Evolutionary conservation across 2,888 invertebrate genomes (phyloP).

Genomic region (Limnephilus auricula): DNA sequence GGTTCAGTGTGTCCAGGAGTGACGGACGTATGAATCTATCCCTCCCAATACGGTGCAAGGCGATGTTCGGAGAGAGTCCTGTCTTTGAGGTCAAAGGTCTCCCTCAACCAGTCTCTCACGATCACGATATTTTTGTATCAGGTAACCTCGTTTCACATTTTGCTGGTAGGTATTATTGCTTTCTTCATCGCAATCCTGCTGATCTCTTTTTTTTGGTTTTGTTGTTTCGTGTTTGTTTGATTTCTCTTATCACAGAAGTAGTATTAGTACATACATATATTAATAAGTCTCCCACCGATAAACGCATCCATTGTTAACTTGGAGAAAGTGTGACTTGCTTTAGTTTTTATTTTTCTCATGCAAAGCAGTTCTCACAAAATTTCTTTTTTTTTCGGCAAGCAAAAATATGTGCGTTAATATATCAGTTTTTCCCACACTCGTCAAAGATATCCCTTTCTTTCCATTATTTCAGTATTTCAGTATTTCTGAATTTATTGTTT

Average conservation of each 20-base stretch:
- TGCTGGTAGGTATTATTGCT: neutral
- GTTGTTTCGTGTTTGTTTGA: neutral
- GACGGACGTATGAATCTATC: no score
- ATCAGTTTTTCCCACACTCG: neutral
- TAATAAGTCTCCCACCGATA: neutral
- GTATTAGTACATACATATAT: neutral
- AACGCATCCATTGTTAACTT: conserved; percentile 18
- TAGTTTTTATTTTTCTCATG: neutral
- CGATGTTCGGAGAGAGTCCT: no score
- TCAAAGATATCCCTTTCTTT: neutral
- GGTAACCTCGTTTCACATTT: neutral
- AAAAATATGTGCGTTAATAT: neutral
- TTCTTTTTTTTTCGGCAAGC: conserved; percentile 10
- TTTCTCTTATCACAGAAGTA: neutral
- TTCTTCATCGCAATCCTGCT: no score
- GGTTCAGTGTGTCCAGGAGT: no score
- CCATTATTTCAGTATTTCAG: no score
- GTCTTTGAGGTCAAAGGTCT: no score
- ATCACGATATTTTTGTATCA: no score
- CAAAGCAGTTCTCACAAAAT: neutral
- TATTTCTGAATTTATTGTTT: neutral
- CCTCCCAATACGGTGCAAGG: no score
- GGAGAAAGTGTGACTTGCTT: conserved; percentile 22
- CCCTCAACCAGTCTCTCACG: no score
- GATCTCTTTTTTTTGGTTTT: neutral